A percentile compares a stretch with the other conserved stretches of the same genome.
Conservation (phyloP, 2,888 invertebrate genomes). For the Anoplius nigerrimus region DNA sequence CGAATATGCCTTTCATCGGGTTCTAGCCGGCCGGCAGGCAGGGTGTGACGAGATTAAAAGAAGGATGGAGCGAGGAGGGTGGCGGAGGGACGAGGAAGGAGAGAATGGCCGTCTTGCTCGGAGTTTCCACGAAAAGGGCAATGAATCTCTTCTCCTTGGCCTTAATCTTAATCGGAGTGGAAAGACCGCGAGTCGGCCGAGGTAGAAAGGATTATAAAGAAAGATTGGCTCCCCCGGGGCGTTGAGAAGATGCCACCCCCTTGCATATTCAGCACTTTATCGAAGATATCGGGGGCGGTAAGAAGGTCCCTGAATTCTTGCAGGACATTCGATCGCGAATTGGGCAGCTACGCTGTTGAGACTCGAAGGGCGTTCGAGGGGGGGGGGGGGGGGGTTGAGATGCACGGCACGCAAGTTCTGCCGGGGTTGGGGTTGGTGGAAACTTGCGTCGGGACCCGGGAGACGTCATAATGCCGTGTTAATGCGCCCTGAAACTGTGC, state of each 20-base stretch:
- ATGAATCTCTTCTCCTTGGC: slow-evolving; percentile 20
- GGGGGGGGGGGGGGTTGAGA: too few relatives aligned
- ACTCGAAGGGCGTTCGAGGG: too few relatives aligned
- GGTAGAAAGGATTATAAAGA: slow-evolving; percentile 23
- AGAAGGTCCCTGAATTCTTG: too few relatives aligned
- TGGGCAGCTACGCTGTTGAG: too few relatives aligned
- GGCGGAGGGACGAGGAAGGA: neutral
- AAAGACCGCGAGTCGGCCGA: neutral
- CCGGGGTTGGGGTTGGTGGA: too few relatives aligned
- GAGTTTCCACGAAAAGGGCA: slow-evolving; percentile 17
- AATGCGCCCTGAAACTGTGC: too few relatives aligned
- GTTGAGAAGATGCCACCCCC: neutral
- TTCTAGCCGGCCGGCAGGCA: neutral
- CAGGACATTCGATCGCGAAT: too few relatives aligned
- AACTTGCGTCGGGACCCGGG: too few relatives aligned
- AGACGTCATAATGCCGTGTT: too few relatives aligned
- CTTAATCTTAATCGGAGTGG: slow-evolving; percentile 19
- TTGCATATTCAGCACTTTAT: slow-evolving; percentile 14
- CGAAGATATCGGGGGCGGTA: neutral
- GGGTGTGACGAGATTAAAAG: neutral
- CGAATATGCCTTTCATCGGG: neutral
- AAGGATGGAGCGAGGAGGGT: neutral
- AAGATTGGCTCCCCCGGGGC: slow-evolving; percentile 6
- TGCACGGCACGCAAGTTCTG: too few relatives aligned
- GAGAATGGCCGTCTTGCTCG: too few relatives aligned